A percentile compares a stretch with the other conserved stretches of the same genome.
Conservation (phyloP, 2,797 vertebrate genomes). For the Podarcis lilfordi region DNA sequence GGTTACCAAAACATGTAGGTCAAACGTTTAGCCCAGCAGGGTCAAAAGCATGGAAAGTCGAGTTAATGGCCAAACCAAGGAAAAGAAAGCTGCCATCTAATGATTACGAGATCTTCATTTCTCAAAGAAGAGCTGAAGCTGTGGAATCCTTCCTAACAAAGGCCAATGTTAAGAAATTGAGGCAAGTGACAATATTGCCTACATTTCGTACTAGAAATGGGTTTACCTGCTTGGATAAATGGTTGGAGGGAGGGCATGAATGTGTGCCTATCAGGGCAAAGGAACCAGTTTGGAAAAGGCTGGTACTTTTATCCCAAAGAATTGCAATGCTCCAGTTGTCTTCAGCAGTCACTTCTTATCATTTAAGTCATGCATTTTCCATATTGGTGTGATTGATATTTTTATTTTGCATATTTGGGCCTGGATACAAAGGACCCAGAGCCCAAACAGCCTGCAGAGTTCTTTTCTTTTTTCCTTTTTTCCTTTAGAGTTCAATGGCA, state of each 20-base stretch:
- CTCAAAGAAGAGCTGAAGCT: background rate
- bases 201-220: background rate
- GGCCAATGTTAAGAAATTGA: background rate
- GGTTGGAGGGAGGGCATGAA: too few species aligned
- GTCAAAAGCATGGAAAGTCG: background rate
- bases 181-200: background rate
- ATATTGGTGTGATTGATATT: background rate
- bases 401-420: background rate
- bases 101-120: background rate
- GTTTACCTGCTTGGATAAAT: background rate
- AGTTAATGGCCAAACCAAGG: background rate
- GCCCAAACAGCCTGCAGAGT: background rate
- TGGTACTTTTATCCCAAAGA: background rate
- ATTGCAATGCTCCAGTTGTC: background rate
- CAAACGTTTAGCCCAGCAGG: background rate
- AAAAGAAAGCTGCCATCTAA: background rate
- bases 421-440: background rate
- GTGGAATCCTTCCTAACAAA: background rate
- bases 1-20: constrained; percentile 2
- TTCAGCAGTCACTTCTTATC: background rate
- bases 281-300: background rate
- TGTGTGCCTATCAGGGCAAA: background rate
- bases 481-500: too few species aligned
- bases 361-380: background rate
- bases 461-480: background rate